Evolutionary conservation across 2,888 invertebrate genomes (phyloP), one percentile per base, ranked within the genome.

Genomic region (Hydroisotoma schaefferi): DNA sequence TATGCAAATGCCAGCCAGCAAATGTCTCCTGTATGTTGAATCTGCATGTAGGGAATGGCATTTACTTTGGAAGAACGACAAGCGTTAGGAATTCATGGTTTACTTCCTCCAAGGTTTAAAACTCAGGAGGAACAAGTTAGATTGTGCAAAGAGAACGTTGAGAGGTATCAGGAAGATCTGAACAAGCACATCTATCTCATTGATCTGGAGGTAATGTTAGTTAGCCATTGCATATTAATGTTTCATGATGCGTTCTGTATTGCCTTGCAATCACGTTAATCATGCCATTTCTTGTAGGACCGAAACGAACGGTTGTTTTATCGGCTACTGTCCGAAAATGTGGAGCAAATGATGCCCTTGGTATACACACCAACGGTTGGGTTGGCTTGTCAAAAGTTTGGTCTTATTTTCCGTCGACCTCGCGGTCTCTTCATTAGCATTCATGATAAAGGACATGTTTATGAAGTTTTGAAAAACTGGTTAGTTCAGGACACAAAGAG

Each of bases 301-400:
- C 86, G 95, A 70, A 97, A 99, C 77, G 97, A 99, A 78, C 88
- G 90, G 72, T 82, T 99, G 20, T 99, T 99, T 81, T 99, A 91
- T 79, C 86, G 90, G 29, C 85, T 97, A 52, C 80, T 98, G 46
- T 83, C 85, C 18, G 88, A 93, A 70, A 86, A 98, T 76, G 90
- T 95, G 25, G 84, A 87, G 48, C 85, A 90, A 66, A 85, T 94
- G 83, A 94, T 99, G 93, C 99, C 99, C 0, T 29, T 72, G 22
- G 70, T 99, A n/a, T 99, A 99, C 79, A 99, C 99, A 0, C 99
- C 99, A 0, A 94, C 94, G 0, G 99, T 99, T 12, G 99, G 99
- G 3, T 81, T 90, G 73, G 99, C 97, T 27, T 99, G 99, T 79
- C 95, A 98, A 80, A 91, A 94, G 77, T 99, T 88, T 78, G 95